Conservation (phyloP, 2,113 vertebrate species). For the Opisthocomus hoazin region DNA sequence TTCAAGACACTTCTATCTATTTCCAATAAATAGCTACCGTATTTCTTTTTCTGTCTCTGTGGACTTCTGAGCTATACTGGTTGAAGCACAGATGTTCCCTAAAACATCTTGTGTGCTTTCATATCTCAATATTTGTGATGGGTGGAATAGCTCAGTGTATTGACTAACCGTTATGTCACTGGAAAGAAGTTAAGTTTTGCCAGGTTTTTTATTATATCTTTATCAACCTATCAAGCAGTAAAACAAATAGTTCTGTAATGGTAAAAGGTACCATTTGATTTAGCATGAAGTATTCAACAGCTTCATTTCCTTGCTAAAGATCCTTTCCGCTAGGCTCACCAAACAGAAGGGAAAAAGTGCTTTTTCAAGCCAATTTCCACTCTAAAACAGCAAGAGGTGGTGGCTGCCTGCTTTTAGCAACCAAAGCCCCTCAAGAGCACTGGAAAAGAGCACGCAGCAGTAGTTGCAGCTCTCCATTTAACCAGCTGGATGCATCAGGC, state of each 20-base stretch:
- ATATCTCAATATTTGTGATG: conserved; percentile 15
- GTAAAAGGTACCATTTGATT: background rate
- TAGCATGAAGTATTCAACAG: background rate
- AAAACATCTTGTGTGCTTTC: background rate
- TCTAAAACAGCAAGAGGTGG: background rate
- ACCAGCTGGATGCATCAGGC: background rate
- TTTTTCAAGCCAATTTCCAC: background rate
- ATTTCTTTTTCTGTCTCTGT: background rate
- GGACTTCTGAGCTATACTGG: background rate
- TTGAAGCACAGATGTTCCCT: background rate
- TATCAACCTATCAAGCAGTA: background rate
- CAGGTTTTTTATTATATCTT: conserved; percentile 4
- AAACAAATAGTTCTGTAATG: conserved; percentile 3
- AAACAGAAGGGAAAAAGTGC: background rate
- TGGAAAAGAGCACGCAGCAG: background rate
- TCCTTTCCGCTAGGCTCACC: background rate
- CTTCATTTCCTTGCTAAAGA: background rate
- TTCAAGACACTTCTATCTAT: background rate
- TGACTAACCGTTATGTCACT: background rate
- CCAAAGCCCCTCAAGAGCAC: background rate
- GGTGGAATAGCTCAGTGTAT: conserved; percentile 25
- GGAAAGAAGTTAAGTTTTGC: conserved; percentile 24
- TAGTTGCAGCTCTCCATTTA: background rate
- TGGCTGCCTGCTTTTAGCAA: background rate
- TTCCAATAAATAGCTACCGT: background rate